Evolutionary conservation across 2,888 invertebrate species (phyloP), one percentile per base, ranked within the genome.

Genomic region (Theretra japonica): DNA sequence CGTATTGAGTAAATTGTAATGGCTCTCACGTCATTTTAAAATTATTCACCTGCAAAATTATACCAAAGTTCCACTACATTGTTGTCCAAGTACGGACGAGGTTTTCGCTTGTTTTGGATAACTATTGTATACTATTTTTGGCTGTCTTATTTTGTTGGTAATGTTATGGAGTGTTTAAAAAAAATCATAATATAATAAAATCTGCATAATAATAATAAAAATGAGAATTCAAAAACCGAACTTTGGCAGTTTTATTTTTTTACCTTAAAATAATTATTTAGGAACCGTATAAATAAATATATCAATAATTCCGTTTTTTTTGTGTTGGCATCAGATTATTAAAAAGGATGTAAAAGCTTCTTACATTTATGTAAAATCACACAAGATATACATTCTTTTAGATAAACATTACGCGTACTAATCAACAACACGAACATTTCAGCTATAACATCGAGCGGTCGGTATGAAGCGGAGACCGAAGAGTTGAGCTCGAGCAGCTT

Each of bases 401-500:
- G n/a, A n/a, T n/a, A n/a, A n/a, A n/a, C n/a, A n/a, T n/a, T n/a
- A n/a, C n/a, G n/a, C n/a, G n/a, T 41, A 41, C 11, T 41, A 41
- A 41, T 11, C 1, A 41, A 2, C 15, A 41, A 41, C 11, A 41
- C 15, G 41, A 41, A 1, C 41, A 41, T 88, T 88, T 17, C 88
- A 90, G 91, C 80, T 33, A 83, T 84, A 62, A 78, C 84, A 71
- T 73, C 86, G 30, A 80, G 95, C 82, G 95, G 95, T 71, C 96
- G 96, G 48, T 96, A 96, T 80, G 97, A 96, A 73, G 95, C 95
- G 28, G 96, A 97, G 80, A 95, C 95, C 69, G 97, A 97, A 86
- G 97, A 97, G 85, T 90, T 97, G 69, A 97, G 97, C 86, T 96
- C 97, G 53, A 97, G 97, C 88, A 97, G 97, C 88, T 97, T 97